These are phyloP conservation scores for Acanthopagrus latus DNA, from an alignment of 2,797 vertebrate genomes.

Conservation along the genomic window DNA sequence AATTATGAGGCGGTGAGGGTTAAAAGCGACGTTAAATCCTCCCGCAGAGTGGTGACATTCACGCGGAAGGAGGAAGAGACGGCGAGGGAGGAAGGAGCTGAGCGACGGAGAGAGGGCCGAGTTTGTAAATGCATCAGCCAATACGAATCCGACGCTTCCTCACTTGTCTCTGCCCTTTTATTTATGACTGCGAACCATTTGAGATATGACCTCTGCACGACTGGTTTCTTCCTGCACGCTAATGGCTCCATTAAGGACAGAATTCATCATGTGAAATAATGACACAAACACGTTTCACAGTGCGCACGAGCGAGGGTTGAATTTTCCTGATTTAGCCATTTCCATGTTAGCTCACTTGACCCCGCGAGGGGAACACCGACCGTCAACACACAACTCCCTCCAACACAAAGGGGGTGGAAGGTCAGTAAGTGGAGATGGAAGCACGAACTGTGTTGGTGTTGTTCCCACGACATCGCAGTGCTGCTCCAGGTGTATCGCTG, in stretches of 20 bases:
- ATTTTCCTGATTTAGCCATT: conserved; percentile 38
- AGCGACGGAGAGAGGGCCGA: conserved; percentile 46
- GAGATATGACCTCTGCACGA: conserved; percentile 75
- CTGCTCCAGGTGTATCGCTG: no score
- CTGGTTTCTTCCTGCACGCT: conserved; percentile 71
- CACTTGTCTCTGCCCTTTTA: conserved; percentile 72
- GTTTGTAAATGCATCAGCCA: conserved; percentile 82
- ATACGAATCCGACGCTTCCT: conserved; percentile 67
- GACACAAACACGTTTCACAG: conserved; percentile 62
- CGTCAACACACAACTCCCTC: conserved; percentile 10
- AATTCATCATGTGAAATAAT: conserved; percentile 71
- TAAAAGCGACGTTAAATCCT: conserved; percentile 91
- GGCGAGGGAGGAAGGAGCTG: conserved; percentile 58
- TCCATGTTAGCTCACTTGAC: conserved; percentile 49
- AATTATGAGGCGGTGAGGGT: conserved; percentile 87
- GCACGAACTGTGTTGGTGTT: no score
- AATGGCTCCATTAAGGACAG: conserved; percentile 70
- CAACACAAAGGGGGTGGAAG: neutral
- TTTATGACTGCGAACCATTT: conserved; percentile 80
- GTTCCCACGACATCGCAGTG: no score
- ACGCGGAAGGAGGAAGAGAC: conserved; percentile 72
- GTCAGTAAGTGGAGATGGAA: conserved; percentile 22
- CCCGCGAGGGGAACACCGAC: conserved; percentile 5
- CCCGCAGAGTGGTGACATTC: conserved; percentile 86
- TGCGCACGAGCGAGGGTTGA: conserved; percentile 23